These are phyloP conservation scores for Dipodomys stephensi DNA, from an alignment of 2,113 vertebrate species.

Conservation along the genomic window DNA sequence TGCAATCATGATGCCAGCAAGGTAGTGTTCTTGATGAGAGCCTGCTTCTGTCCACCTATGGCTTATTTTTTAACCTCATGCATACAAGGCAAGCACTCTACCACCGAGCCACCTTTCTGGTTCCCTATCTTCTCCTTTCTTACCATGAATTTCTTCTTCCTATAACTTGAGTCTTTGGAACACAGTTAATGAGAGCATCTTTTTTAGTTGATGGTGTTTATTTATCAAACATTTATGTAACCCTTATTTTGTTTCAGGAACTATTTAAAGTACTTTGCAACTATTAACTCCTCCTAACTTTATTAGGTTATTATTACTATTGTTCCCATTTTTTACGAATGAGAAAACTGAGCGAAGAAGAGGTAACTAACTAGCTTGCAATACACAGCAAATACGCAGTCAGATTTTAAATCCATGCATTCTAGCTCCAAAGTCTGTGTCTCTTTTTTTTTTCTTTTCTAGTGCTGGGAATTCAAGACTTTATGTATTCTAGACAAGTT, in stretches of 20 bases:
- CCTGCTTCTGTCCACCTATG: too few species aligned
- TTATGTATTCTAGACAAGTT: neutral
- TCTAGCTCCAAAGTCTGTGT: neutral
- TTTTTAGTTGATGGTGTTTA: neutral
- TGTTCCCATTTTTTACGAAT: neutral
- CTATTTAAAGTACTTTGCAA: neutral
- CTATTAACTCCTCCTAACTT: neutral
- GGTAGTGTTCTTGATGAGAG: neutral
- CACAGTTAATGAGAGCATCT: neutral
- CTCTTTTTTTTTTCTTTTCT: neutral
- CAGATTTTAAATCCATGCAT: neutral
- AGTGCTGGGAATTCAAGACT: neutral
- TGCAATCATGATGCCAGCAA: neutral
- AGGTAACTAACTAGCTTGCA: neutral
- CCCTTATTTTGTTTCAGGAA: neutral
- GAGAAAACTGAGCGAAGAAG: neutral
- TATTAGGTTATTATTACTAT: neutral
- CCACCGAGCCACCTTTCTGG: too few species aligned
- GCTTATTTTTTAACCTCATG: too few species aligned
- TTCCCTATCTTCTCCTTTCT: neutral
- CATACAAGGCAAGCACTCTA: too few species aligned
- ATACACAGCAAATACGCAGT: neutral
- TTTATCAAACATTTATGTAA: neutral
- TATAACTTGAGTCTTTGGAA: neutral
- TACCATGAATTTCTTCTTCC: slow-evolving; percentile 1